phyloP scores from a whole-genome alignment of 1,140 invertebrate species.

The Caenorhabditis latens region DNA sequence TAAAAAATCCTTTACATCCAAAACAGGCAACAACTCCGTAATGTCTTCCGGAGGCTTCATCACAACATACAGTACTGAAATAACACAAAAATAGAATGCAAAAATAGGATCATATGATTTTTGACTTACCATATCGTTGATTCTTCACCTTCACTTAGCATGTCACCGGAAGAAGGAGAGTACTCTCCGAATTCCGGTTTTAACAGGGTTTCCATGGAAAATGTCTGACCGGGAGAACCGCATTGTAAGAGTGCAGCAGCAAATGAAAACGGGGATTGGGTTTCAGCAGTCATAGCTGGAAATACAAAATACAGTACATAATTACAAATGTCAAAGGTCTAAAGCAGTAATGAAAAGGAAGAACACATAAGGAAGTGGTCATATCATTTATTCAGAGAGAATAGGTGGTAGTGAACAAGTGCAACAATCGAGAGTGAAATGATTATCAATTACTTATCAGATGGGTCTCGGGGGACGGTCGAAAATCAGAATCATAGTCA shows the following conservation, averaged over 20 bases:
- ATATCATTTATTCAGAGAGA: not conserved
- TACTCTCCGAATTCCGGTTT: conserved; percentile 57
- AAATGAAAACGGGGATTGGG: conserved; percentile 47
- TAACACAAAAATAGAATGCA: conserved; percentile 32
- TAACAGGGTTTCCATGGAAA: conserved; percentile 58
- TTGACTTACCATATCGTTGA: conserved; percentile 59
- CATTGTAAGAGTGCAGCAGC: conserved; percentile 34
- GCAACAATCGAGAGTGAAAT: not conserved
- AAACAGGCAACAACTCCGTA: conserved; percentile 81
- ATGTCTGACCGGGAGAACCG: conserved; percentile 33
- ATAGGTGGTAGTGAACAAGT: not conserved
- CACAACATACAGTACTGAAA: conserved; percentile 80
- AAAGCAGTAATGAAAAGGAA: not conserved
- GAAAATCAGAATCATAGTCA: conserved; percentile 11
- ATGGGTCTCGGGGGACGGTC: not conserved
- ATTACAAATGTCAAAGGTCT: too few relatives aligned
- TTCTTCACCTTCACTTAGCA: conserved; percentile 37
- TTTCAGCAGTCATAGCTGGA: conserved; percentile 48
- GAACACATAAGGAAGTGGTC: not conserved
- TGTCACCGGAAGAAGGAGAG: conserved; percentile 9
- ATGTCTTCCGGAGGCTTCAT: conserved; percentile 80
- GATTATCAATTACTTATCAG: conserved; percentile 45
- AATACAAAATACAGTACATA: not conserved
- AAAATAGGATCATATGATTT: not conserved
- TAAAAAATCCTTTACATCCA: conserved; percentile 80